Conservation (phyloP, 2,888 invertebrate species). For the Parnassius mnemosyne region DNA sequence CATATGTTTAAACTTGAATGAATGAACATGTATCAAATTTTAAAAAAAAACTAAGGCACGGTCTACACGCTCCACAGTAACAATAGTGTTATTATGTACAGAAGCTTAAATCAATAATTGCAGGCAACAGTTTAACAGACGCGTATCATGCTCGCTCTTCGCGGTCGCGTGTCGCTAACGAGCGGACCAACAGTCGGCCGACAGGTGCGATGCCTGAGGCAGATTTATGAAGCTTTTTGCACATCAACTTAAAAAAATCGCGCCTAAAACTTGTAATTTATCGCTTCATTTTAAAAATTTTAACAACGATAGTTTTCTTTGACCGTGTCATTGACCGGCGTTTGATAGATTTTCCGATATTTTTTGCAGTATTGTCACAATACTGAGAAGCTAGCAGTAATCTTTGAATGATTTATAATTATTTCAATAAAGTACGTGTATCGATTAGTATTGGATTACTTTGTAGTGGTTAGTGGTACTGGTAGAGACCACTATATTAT, state of each 20-base stretch:
- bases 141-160: background rate
- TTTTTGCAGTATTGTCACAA: slow-evolving; percentile 7
- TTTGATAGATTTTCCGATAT: background rate
- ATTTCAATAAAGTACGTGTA: no score
- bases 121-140: background rate
- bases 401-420: background rate
- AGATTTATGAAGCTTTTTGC: slow-evolving; percentile 22
- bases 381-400: slow-evolving; percentile 7
- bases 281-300: slow-evolving; percentile 15
- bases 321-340: slow-evolving; percentile 23
- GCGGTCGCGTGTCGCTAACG: slow-evolving; percentile 22
- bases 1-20: no score
- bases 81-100: slow-evolving; percentile 5
- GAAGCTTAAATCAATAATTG: slow-evolving; percentile 16
- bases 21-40: no score
- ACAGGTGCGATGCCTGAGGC: slow-evolving; percentile 37
- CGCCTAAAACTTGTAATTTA: slow-evolving; percentile 16
- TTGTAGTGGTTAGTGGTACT: no score
- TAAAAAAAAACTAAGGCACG: no score
- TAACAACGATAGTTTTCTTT: slow-evolving; percentile 14
- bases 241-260: slow-evolving; percentile 10
- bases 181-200: slow-evolving; percentile 22
- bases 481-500: no score
- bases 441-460: no score
- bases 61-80: no score